phyloP scores from a whole-genome alignment of 2,113 vertebrate genomes.

The Columbina picui region DNA sequence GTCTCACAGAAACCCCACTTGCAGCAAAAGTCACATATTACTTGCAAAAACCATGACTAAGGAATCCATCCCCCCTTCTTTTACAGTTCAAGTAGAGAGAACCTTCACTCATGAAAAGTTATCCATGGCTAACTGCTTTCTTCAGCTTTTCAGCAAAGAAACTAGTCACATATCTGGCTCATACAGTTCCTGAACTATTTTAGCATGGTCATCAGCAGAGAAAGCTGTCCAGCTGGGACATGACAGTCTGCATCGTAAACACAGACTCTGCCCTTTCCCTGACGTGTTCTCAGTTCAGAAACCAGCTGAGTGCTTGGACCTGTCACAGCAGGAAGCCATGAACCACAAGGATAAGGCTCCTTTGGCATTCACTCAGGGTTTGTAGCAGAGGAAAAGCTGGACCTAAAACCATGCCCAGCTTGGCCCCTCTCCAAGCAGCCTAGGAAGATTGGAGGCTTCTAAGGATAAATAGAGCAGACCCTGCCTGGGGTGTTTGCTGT shows the following conservation, averaged over 20 bases:
- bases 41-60: neutral
- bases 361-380: neutral
- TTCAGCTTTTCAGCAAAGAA: neutral
- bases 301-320: neutral
- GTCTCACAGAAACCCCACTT: rapidly evolving
- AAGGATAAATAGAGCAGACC: neutral
- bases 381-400: neutral
- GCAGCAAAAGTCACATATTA: neutral
- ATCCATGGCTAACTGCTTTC: neutral
- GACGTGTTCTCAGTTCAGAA: neutral
- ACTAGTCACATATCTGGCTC: rapidly evolving
- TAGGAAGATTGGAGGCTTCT: neutral
- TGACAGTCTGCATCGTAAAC: neutral
- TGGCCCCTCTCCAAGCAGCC: neutral
- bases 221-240: neutral
- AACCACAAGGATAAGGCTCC: neutral
- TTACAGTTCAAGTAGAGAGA: neutral
- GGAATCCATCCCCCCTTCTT: neutral
- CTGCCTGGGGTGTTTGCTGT: neutral
- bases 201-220: neutral
- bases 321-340: neutral
- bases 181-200: neutral
- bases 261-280: neutral
- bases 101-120: neutral
- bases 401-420: neutral